Conservation (phyloP, 2,113 vertebrate genomes). For the Chaetorhynchus papuensis region DNA sequence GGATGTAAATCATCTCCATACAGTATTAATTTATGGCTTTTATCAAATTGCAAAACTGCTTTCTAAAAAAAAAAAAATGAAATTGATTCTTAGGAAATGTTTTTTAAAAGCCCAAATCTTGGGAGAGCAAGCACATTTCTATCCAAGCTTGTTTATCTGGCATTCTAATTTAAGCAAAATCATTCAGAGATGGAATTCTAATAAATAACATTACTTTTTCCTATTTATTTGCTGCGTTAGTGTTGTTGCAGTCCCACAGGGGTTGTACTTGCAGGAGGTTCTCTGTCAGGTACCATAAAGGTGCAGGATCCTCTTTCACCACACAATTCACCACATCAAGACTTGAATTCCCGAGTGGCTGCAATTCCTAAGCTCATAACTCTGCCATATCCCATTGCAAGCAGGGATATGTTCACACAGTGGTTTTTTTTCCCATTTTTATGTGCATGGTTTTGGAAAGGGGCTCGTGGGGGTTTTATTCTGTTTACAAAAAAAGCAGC, state of each 20-base stretch:
- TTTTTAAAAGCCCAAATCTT: neutral
- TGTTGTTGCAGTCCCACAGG: neutral
- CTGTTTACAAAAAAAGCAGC: neutral
- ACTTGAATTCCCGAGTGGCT: neutral
- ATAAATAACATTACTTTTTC: constrained; percentile 64
- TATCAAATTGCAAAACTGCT: neutral
- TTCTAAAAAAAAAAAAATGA: neutral
- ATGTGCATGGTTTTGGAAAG: neutral
- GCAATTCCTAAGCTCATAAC: neutral
- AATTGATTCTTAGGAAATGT: neutral
- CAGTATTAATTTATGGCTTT: constrained; percentile 30
- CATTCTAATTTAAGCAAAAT: neutral
- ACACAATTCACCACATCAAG: neutral
- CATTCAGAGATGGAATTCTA: constrained; percentile 24
- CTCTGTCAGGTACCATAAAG: neutral
- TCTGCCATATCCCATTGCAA: neutral
- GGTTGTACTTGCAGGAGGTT: neutral
- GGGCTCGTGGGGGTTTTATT: neutral
- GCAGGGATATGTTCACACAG: neutral
- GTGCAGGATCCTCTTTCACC: neutral
- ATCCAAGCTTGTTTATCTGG: neutral
- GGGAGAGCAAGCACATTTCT: constrained; percentile 6
- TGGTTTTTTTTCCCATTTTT: neutral
- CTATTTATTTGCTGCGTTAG: constrained; percentile 32
- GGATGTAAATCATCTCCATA: constrained; percentile 14